Percentiles rank a stretch among this genome's conserved stretches.
Conservation (phyloP, 2,888 invertebrate species). For the Rhagium mordax region DNA sequence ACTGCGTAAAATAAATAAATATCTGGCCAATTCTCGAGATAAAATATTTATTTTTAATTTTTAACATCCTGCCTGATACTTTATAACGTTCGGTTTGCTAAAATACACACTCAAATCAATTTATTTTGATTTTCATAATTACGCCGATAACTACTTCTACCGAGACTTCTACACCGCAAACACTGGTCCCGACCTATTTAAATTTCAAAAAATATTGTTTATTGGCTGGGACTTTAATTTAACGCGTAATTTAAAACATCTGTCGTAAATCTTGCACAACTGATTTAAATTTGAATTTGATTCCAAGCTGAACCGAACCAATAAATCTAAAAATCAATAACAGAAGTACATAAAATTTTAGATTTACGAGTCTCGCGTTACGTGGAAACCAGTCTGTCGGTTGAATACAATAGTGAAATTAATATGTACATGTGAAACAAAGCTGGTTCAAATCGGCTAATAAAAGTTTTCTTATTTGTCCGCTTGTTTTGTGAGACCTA, state of each 20-base stretch:
- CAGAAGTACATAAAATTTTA: constrained; percentile 18
- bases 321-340: constrained; percentile 28
- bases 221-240: constrained; percentile 5
- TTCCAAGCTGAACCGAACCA: constrained; percentile 2
- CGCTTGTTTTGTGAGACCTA: background rate
- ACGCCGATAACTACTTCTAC: no score
- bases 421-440: background rate
- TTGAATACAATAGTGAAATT: background rate
- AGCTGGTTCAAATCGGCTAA: background rate
- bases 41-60: no score
- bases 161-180: no score
- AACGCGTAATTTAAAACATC: constrained; percentile 5
- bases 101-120: no score
- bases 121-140: no score
- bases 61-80: no score
- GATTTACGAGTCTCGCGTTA: constrained; percentile 4
- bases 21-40: no score
- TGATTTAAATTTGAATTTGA: constrained; percentile 30
- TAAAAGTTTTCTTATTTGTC: background rate
- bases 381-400: background rate
- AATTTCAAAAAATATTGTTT: background rate
- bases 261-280: constrained; percentile 9
- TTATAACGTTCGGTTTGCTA: no score
- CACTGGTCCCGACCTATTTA: no score
- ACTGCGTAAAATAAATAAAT: no score